phyloP scores from a whole-genome alignment of 2,888 invertebrate species.

The Cactoblastis cactorum region DNA sequence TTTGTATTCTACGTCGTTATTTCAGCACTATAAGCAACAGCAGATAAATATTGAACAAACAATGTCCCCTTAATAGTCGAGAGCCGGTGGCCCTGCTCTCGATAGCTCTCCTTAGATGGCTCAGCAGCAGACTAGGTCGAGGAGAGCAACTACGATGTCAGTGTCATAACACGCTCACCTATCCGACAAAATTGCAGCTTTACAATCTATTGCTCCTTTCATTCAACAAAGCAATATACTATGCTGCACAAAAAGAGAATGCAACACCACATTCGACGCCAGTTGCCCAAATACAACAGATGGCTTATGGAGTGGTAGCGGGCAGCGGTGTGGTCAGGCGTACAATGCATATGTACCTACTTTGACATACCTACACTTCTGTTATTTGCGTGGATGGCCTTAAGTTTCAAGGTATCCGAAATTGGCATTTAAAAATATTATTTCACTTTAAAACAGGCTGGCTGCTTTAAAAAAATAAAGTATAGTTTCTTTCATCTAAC shows the following conservation, averaged over 20 bases:
- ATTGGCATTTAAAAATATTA: conserved; percentile 31
- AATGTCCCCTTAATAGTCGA: conserved; percentile 68
- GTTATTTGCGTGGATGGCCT: conserved; percentile 52
- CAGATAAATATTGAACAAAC: conserved; percentile 48
- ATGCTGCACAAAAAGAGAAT: conserved; percentile 24
- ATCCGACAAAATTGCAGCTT: conserved; percentile 31
- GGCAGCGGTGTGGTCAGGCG: conserved; percentile 56
- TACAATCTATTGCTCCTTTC: conserved; percentile 43
- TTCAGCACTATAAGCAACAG: background rate
- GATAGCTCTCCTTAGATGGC: conserved; percentile 77
- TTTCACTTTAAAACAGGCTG: background rate
- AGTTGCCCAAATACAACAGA: conserved; percentile 15
- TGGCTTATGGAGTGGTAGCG: conserved; percentile 32
- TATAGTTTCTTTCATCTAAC: too few relatives aligned
- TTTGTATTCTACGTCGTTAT: too few relatives aligned
- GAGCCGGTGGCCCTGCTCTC: conserved; percentile 75
- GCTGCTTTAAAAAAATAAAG: too few relatives aligned
- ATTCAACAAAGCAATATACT: conserved; percentile 10
- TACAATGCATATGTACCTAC: conserved; percentile 45
- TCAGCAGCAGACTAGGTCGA: conserved; percentile 76
- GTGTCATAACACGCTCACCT: conserved; percentile 60
- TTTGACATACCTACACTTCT: conserved; percentile 45
- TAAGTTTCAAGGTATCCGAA: conserved; percentile 45
- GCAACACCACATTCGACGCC: conserved; percentile 23
- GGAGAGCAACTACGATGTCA: conserved; percentile 73